phyloP scores from a whole-genome alignment of 2,797 vertebrate species.

The Liparis tanakae region DNA sequence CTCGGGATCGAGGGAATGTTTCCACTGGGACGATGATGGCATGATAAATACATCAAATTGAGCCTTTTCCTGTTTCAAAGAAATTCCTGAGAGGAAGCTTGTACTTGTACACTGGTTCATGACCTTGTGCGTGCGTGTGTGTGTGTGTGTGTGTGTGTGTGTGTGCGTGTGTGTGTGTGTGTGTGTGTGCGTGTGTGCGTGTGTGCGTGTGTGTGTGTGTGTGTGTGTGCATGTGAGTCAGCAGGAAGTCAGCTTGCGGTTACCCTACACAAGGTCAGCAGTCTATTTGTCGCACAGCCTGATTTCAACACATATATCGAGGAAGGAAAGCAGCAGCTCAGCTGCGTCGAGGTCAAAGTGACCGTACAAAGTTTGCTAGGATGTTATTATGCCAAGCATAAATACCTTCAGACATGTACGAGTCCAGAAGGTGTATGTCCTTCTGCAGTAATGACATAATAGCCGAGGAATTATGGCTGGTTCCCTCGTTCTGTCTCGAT shows the following conservation, averaged over 20 bases:
- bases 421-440: constrained; percentile 28
- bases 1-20: constrained; percentile 38
- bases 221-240: constrained; percentile 5
- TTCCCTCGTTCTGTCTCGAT: constrained; percentile 41
- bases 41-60: constrained; percentile 43
- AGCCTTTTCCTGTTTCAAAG: constrained; percentile 55
- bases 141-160: not conserved
- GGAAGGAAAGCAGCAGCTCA: constrained; percentile 45
- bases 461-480: constrained; percentile 42
- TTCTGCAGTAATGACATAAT: constrained; percentile 53
- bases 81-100: constrained; percentile 32
- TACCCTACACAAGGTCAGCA: constrained; percentile 52
- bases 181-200: not conserved
- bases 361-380: constrained; percentile 27
- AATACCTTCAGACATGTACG: constrained; percentile 33
- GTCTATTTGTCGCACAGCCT: constrained; percentile 44
- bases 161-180: not conserved
- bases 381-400: constrained; percentile 28
- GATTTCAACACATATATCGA: constrained; percentile 51
- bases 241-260: constrained; percentile 27
- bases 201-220: not conserved
- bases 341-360: constrained; percentile 46
- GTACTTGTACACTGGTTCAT: constrained; percentile 35
- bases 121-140: constrained; percentile 10
- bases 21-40: constrained; percentile 30